phyloP scores from a whole-genome alignment of 2,113 vertebrate genomes.

The Pimephales promelas region DNA sequence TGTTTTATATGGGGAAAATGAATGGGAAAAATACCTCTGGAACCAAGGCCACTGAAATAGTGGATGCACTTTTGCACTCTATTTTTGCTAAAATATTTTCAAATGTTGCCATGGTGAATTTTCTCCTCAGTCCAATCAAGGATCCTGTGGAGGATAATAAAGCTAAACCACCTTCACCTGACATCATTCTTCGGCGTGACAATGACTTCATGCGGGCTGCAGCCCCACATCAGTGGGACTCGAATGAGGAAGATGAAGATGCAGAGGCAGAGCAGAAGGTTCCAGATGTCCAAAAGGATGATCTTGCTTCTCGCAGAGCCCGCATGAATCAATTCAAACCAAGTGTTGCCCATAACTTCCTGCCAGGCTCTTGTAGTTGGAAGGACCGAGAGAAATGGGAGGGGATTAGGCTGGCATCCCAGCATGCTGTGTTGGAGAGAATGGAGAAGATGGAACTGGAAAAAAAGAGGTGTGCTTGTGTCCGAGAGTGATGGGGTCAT shows the following conservation, averaged over 20 bases:
- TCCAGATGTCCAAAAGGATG: slow-evolving; percentile 90
- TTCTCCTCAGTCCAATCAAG: slow-evolving; percentile 60
- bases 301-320: slow-evolving; percentile 86
- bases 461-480: slow-evolving; percentile 66
- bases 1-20: not conserved
- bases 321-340: slow-evolving; percentile 77
- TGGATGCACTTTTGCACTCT: not conserved
- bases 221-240: slow-evolving; percentile 77
- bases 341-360: slow-evolving; percentile 78
- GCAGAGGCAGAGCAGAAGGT: slow-evolving; percentile 70
- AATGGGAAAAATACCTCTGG: not conserved
- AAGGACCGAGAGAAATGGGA: slow-evolving; percentile 80
- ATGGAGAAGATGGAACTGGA: slow-evolving; percentile 57
- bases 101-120: slow-evolving; percentile 37
- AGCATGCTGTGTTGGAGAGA: slow-evolving; percentile 72
- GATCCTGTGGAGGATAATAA: slow-evolving; percentile 74
- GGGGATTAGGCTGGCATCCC: slow-evolving; percentile 74
- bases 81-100: not conserved
- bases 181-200: slow-evolving; percentile 85
- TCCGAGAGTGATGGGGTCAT: not conserved
- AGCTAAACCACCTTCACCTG: slow-evolving; percentile 66
- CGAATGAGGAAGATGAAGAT: slow-evolving; percentile 70
- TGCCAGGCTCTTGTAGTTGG: slow-evolving; percentile 76
- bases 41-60: not conserved
- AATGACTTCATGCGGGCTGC: slow-evolving; percentile 80